Evolutionary conservation across 2,797 vertebrate genomes (phyloP), one percentile per base, ranked within the genome.

Genomic region (Telmatherina bonti): DNA sequence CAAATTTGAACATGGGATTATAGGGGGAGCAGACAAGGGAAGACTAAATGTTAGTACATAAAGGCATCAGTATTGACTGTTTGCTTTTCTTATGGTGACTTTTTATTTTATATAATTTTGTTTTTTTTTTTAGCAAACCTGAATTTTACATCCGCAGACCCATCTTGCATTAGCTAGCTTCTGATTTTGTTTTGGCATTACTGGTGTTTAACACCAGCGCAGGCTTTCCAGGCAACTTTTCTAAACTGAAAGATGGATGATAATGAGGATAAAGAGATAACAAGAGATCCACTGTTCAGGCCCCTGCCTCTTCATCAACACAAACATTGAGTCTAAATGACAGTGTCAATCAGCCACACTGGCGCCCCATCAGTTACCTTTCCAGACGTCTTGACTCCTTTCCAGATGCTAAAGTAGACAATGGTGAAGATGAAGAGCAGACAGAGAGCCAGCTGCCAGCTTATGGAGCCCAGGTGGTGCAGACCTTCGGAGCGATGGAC

Each of bases 331-430:
- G 35, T 55, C 60, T 82, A 76, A 86, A 78, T 72, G 74, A 81
- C 67, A 70, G 82, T 67, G 62, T 62, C 72, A 59, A 30, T 86
- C 73, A 89, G 82, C 82, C 81, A 60, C 11, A 38, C 79, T 77
- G 87, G 84, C 81, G 67, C 81, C 83, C 87, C 22, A 47, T 55
- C 61, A 30, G 52, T 65, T 90, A 99, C 98, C 97, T 99, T 99
- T 88, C 98, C 98, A 79, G 98, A 99, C 72, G 96, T 98, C 94
- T 97, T 99, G 89, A 99, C 97, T 59, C 98, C 98, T 88, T 99
- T 99, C 98, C 97, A 99, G 94, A 99, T 98, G 93, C 97, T 99
- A 91, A 99, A 99, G 94, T 99, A 99, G 85, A 99, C 96, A 0
- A 98, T 84, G 73, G 94, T 96, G 92, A 99, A 99, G 93, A 99